These are phyloP conservation scores for Habrosyne pyritoides DNA, from an alignment of 2,888 invertebrate genomes.

Conservation along the genomic window DNA sequence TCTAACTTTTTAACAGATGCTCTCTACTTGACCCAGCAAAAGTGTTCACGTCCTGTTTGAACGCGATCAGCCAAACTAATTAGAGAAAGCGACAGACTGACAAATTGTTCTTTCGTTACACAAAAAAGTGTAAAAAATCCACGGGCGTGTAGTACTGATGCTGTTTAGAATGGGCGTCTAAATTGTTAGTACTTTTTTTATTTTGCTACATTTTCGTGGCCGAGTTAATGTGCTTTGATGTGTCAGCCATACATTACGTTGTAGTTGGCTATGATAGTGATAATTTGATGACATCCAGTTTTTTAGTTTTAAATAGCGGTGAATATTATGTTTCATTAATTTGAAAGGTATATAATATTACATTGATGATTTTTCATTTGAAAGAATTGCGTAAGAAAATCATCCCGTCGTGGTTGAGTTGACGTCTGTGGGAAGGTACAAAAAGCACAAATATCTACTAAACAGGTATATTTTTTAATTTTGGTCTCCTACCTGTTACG, in stretches of 20 bases:
- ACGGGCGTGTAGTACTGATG: neutral
- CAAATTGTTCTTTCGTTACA: constrained; percentile 23
- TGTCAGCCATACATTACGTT: constrained; percentile 10
- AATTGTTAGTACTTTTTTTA: constrained; percentile 15
- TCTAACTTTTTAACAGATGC: constrained; percentile 12
- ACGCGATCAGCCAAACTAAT: constrained; percentile 49
- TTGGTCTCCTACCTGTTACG: neutral
- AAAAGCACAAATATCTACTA: too few species aligned
- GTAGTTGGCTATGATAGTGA: neutral
- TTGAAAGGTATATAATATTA: too few species aligned
- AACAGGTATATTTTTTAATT: too few species aligned
- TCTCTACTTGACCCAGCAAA: constrained; percentile 13
- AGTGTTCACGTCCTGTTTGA: constrained; percentile 34
- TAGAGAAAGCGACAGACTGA: constrained; percentile 57
- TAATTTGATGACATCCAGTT: too few species aligned
- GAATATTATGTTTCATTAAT: too few species aligned
- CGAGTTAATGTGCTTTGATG: constrained; percentile 28
- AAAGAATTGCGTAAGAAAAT: too few species aligned
- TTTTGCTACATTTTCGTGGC: constrained; percentile 39
- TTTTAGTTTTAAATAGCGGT: too few species aligned
- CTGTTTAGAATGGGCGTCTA: constrained; percentile 8
- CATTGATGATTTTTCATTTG: too few species aligned
- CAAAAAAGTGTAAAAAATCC: constrained; percentile 36
- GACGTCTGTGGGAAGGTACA: too few species aligned
- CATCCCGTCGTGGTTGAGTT: too few species aligned